Percentiles rank a stretch among this genome's conserved stretches.
phyloP scores from a whole-genome alignment of 35 echinoderm and acorn worm genomes.

The Apostichopus parvimensis region DNA sequence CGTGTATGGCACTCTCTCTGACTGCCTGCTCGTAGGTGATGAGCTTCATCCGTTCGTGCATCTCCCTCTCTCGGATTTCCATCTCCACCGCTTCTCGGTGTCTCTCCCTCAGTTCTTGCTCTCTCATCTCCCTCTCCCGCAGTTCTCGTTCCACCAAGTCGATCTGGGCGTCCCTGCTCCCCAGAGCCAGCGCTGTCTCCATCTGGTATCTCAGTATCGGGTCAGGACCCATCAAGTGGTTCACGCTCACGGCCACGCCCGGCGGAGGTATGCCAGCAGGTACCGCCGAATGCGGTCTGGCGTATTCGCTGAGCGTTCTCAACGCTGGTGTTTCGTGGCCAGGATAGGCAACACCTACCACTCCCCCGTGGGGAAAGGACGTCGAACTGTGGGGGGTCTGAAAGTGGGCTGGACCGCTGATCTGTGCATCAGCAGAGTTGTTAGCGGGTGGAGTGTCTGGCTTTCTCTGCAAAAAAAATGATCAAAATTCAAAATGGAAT shows the following conservation, averaged over 20 bases:
- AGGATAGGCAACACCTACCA: slow-evolving; percentile 54
- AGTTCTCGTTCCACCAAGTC: slow-evolving; percentile 90
- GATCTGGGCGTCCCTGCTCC: slow-evolving; percentile 88
- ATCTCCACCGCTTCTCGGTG: slow-evolving; percentile 72
- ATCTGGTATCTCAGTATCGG: slow-evolving; percentile 90
- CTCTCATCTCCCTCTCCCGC: slow-evolving; percentile 75
- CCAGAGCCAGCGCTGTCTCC: slow-evolving; percentile 69
- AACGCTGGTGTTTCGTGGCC: slow-evolving; percentile 89
- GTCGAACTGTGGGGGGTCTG: slow-evolving; percentile 34
- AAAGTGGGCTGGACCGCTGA: slow-evolving; percentile 66
- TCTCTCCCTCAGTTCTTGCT: slow-evolving; percentile 61
- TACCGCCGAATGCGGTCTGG: slow-evolving; percentile 72
- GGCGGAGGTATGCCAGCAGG: slow-evolving; percentile 56
- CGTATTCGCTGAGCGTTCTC: slow-evolving; percentile 93
- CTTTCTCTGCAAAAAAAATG: slow-evolving; percentile 63
- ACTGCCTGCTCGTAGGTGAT: slow-evolving; percentile 66
- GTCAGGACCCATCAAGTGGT: slow-evolving; percentile 87
- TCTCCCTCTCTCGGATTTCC: slow-evolving; percentile 69
- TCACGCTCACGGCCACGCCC: neutral
- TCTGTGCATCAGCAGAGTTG: slow-evolving; percentile 87
- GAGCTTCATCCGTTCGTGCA: slow-evolving; percentile 59
- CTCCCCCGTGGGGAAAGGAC: slow-evolving; percentile 12
- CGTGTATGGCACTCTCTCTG: slow-evolving; percentile 51
- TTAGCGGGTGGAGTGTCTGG: slow-evolving; percentile 94
- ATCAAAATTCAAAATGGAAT: neutral